Evolutionary conservation across 1,140 invertebrate genomes (phyloP), one percentile per base, ranked within the genome.

Genomic region (Antheraea pernyi): DNA sequence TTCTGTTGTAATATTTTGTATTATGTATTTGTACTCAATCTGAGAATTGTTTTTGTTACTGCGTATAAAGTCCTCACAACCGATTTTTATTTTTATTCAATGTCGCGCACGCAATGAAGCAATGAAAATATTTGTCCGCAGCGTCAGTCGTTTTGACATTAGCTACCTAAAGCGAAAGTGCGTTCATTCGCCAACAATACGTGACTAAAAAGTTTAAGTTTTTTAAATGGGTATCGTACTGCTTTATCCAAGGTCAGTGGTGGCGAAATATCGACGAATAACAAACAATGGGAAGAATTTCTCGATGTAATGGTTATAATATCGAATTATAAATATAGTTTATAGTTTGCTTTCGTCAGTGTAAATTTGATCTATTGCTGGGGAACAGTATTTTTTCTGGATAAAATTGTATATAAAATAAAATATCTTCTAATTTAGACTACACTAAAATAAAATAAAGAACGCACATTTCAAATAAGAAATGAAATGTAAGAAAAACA

Each of bases 171-270:
- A 76, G 70, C 76, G 79, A 83, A 82, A 83, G 81, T 81, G 74
- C 72, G 74, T 76, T 67, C 22, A 58, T 75, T 78, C 69, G 73
- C 48, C 67, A 79, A 76, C 48, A 73, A 63, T 74, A 81, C 84
- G 79, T 84, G 84, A 79, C 74, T 62, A 68, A 79, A 67, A 77
- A 74, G 60, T 69, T 72, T 69, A 61, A 70, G 73, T 71, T 77
- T 63, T 65, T 71, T 59, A 75, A 70, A 76, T 71, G 71, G 70
- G 69, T 74, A 71, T 69, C 67, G 59, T 53, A 68, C 69, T 69
- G 74, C 68, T 60, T 81, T 78, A 70, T 66, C 69, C 80, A 83
- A 85, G 82, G 81, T 79, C 72, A 73, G 19, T 46, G 60, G 67
- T 77, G 69, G 48, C 68, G 75, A 80, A 82, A 82, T 69, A 58